Conservation (phyloP, 1,140 invertebrate species). For the Drosophila subpulchrella region DNA sequence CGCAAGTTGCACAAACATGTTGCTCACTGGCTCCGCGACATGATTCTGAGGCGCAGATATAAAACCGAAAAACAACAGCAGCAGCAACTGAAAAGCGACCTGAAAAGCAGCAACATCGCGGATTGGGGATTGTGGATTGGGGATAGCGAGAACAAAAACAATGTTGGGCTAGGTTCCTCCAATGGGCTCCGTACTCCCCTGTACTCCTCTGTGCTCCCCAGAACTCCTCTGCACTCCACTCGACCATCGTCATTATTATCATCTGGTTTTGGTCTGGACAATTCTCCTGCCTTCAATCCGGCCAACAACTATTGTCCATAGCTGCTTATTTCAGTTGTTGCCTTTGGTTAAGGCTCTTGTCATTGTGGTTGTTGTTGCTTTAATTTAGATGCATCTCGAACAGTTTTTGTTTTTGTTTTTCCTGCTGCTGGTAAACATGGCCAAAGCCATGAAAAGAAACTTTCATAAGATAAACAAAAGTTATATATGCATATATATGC, state of each 20-base stretch:
- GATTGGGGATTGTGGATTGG: slow-evolving; percentile 36
- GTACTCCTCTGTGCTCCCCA: neutral
- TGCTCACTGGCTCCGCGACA: slow-evolving; percentile 80
- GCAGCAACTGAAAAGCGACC: slow-evolving; percentile 30
- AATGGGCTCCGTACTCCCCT: neutral
- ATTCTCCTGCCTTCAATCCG: slow-evolving; percentile 54
- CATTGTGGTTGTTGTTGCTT: slow-evolving; percentile 59
- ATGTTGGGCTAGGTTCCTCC: slow-evolving; percentile 74
- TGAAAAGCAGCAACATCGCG: slow-evolving; percentile 28
- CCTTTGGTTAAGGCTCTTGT: slow-evolving; percentile 56
- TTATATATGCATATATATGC: slow-evolving; percentile 52
- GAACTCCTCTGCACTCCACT: slow-evolving; percentile 21
- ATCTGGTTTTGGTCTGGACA: slow-evolving; percentile 72
- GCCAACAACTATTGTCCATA: slow-evolving; percentile 38
- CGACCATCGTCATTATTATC: slow-evolving; percentile 68
- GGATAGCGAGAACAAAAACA: slow-evolving; percentile 68
- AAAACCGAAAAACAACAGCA: slow-evolving; percentile 64
- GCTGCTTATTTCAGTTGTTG: slow-evolving; percentile 49
- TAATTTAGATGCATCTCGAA: slow-evolving; percentile 62
- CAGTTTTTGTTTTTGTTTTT: slow-evolving; percentile 25
- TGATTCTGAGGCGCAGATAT: slow-evolving; percentile 80
- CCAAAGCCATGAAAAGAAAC: slow-evolving; percentile 44
- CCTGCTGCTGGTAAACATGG: slow-evolving; percentile 36
- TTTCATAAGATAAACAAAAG: slow-evolving; percentile 54
- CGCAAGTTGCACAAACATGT: slow-evolving; percentile 78